A percentile compares a stretch with the other conserved stretches of the same genome.
phyloP scores from a whole-genome alignment of 2,113 vertebrate species.

The Sclerurus mexicanus region DNA sequence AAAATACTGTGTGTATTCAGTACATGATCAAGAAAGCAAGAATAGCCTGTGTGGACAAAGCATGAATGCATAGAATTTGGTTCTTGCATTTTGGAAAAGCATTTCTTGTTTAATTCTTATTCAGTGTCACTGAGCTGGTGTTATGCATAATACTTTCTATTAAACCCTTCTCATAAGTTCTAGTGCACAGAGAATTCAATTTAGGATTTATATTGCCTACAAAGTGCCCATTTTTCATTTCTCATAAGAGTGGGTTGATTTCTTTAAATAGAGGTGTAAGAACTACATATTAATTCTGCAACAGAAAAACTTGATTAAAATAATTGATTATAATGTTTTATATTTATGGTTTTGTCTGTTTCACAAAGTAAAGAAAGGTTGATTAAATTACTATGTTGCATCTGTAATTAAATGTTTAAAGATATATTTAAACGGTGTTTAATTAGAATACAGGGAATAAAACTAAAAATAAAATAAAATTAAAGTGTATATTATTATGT shows the following conservation, averaged over 20 bases:
- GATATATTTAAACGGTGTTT: neutral
- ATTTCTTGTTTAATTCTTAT: neutral
- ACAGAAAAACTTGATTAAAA: neutral
- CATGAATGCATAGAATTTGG: neutral
- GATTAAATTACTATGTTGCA: neutral
- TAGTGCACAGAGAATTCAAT: neutral
- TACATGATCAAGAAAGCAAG: neutral
- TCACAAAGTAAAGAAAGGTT: neutral
- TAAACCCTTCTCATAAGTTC: neutral
- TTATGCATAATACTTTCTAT: neutral
- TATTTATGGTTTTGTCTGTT: neutral
- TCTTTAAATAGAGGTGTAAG: neutral
- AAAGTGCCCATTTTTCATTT: neutral
- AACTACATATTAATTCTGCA: neutral
- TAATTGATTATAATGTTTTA: neutral
- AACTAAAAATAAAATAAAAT: too few species aligned
- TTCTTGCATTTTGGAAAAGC: neutral
- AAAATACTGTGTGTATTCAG: slow-evolving; percentile 3
- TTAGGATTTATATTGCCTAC: neutral
- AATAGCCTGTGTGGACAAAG: neutral
- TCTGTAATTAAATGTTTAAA: neutral
- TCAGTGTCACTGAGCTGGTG: neutral
- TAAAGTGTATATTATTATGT: neutral
- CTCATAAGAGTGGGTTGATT: neutral
- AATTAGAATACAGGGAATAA: neutral